Base-by-base conservation (phyloP, 2,113 vertebrate genomes). In the Forbesichthys agassizii region DNA sequence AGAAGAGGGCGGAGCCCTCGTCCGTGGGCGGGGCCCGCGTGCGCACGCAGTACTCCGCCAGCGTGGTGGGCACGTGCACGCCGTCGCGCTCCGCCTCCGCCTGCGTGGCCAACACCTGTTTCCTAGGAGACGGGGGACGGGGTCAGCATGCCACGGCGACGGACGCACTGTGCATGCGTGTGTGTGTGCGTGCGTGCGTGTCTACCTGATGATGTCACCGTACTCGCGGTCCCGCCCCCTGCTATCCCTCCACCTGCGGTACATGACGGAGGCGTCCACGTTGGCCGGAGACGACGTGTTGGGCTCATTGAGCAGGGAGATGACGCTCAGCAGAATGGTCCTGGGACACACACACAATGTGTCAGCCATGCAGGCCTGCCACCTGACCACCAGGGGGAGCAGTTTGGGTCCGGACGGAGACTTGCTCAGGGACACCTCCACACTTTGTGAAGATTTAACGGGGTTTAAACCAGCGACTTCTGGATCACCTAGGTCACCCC, bases 271-370 rank as follows among this genome's bases (percentile, higher is more conserved):
- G 0, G 97, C 96, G 0, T 99, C 97, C 62, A 99, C 97, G 0
- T 99, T 99, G 78, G 97, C 97, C 0, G 97, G 97, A 0, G 97
- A 99, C 67, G 95, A 99, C 0, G 97, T 98, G 93, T 99, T 99
- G 58, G 97, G 97, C 72, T 99, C 97, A 0, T 98, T 99, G 69
- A 99, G 92, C 77, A 99, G 91, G 0, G 97, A 99, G 89, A 99
- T 99, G 33, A 99, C 96, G 0, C 97, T 99, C 75, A 99, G 94
- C 51, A 99, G 94, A 75, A 99, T 99, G 69, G 97, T 99, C 89
- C 97, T 98, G 87, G 47, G 58, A 58, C 42, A 57, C 53, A 18
- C 9, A 33, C 12, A 47, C 9, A 10, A 27, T 27, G 27, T 27
- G 20, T 51, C 7, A 11, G 18, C 1, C 20, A 58, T 3, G 5